phyloP scores from a whole-genome alignment of 2,113 vertebrate species.

The Esox niger region DNA sequence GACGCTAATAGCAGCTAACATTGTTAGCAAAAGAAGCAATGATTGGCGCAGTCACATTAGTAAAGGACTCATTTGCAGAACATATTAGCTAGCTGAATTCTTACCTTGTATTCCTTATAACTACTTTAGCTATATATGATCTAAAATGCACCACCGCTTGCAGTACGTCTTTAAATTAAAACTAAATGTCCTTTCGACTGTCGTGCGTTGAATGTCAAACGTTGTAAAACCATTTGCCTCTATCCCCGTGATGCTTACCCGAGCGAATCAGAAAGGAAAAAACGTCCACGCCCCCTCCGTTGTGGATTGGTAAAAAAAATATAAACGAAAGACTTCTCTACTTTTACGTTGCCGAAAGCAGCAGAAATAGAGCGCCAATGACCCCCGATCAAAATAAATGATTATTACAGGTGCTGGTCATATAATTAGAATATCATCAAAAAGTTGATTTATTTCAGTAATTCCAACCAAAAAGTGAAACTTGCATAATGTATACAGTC shows the following conservation, averaged over 20 bases:
- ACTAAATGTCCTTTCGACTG: background rate
- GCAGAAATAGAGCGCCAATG: too few relatives aligned
- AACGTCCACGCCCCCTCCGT: background rate
- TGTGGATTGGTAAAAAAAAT: slow-evolving; percentile 7
- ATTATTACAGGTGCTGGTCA: too few relatives aligned
- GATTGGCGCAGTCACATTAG: background rate
- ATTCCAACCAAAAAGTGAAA: too few relatives aligned
- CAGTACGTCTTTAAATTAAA: background rate
- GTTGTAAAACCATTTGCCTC: slow-evolving; percentile 46
- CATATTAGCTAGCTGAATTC: background rate
- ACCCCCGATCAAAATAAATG: too few relatives aligned
- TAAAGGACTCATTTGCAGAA: background rate
- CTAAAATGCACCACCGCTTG: background rate
- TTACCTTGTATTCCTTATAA: slow-evolving; percentile 22
- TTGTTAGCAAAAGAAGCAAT: background rate
- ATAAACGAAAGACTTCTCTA: background rate
- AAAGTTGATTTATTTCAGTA: too few relatives aligned
- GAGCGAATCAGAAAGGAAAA: slow-evolving; percentile 34
- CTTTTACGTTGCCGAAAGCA: background rate
- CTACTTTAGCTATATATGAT: background rate
- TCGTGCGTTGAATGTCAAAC: background rate
- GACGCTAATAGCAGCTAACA: slow-evolving; percentile 1
- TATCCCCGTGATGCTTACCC: slow-evolving; percentile 23
- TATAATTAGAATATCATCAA: too few relatives aligned
- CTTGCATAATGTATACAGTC: too few relatives aligned